Evolutionary conservation across 1,140 invertebrate species (phyloP).

Genomic region (Drosophila teissieri): DNA sequence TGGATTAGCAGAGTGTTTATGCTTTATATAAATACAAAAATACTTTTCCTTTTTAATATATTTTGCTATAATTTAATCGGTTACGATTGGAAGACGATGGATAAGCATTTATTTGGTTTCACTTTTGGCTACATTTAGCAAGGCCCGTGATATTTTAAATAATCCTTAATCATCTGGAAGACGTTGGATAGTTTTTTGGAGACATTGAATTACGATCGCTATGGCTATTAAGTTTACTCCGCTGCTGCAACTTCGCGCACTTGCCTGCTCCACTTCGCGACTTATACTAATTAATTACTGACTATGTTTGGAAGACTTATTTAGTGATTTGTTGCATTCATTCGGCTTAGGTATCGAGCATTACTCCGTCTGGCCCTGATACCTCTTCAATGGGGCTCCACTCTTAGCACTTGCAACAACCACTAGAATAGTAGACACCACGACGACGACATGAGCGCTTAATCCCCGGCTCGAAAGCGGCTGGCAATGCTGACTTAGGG

Average conservation of each 20-base stretch:
- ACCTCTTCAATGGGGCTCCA: slow-evolving; percentile 41
- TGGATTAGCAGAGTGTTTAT: slow-evolving; percentile 16
- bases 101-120: slow-evolving; percentile 41
- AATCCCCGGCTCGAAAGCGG: slow-evolving; percentile 48
- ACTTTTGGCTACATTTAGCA: slow-evolving; percentile 36
- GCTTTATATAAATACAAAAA: slow-evolving; percentile 52
- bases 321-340: slow-evolving; percentile 83
- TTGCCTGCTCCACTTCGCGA: slow-evolving; percentile 38
- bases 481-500: slow-evolving; percentile 31
- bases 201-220: slow-evolving; percentile 14
- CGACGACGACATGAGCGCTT: slow-evolving; percentile 31
- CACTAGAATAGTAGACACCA: slow-evolving; percentile 52
- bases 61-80: slow-evolving; percentile 24
- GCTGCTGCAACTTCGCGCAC: slow-evolving; percentile 26
- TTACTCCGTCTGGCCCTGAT: slow-evolving; percentile 8
- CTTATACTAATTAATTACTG: slow-evolving; percentile 63
- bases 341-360: slow-evolving; percentile 51
- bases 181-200: slow-evolving; percentile 40
- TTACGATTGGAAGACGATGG: slow-evolving; percentile 65
- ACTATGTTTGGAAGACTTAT: slow-evolving; percentile 81
- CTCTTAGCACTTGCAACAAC: slow-evolving; percentile 54
- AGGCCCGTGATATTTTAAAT: neutral
- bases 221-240: slow-evolving; percentile 38
- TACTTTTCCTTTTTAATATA: slow-evolving; percentile 20
- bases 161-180: slow-evolving; percentile 53